Conservation (phyloP, 1,140 invertebrate genomes). For the Aphelenchoides avenae region DNA sequence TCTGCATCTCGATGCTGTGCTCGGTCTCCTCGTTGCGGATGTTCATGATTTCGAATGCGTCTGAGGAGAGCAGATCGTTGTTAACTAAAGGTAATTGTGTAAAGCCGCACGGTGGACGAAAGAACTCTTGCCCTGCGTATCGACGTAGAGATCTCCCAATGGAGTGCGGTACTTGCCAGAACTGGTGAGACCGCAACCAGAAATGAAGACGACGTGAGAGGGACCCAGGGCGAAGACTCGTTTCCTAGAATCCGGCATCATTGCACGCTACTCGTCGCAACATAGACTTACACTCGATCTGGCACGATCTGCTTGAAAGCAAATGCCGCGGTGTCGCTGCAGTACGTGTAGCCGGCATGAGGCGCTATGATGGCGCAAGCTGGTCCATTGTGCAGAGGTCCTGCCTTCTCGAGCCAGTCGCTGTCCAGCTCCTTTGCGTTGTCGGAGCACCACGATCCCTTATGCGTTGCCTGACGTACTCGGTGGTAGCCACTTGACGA, state of each 20-base stretch:
- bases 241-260: slow-evolving; percentile 63
- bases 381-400: slow-evolving; percentile 73
- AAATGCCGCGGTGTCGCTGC: slow-evolving; percentile 87
- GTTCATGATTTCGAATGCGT: slow-evolving; percentile 84
- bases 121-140: slow-evolving; percentile 66
- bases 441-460: too few relatives aligned
- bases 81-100: too few relatives aligned
- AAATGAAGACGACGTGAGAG: slow-evolving; percentile 87
- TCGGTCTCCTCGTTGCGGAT: slow-evolving; percentile 63
- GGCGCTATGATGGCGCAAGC: slow-evolving; percentile 93
- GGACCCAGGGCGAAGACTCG: slow-evolving; percentile 94
- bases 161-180: slow-evolving; percentile 86
- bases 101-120: too few relatives aligned
- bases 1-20: slow-evolving; percentile 93
- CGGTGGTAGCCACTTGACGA: too few relatives aligned
- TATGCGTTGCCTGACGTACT: too few relatives aligned
- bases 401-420: slow-evolving; percentile 79
- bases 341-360: slow-evolving; percentile 94
- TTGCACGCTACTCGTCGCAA: background rate
- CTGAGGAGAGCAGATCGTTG: too few relatives aligned
- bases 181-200: slow-evolving; percentile 86
- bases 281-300: slow-evolving; percentile 76
- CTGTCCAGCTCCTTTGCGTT: slow-evolving; percentile 75
- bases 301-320: slow-evolving; percentile 94
- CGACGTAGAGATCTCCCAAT: slow-evolving; percentile 86